A percentile compares a stretch with the other conserved stretches of the same genome.
phyloP scores from a whole-genome alignment of 2,888 invertebrate species.

The Agrochola circellaris region DNA sequence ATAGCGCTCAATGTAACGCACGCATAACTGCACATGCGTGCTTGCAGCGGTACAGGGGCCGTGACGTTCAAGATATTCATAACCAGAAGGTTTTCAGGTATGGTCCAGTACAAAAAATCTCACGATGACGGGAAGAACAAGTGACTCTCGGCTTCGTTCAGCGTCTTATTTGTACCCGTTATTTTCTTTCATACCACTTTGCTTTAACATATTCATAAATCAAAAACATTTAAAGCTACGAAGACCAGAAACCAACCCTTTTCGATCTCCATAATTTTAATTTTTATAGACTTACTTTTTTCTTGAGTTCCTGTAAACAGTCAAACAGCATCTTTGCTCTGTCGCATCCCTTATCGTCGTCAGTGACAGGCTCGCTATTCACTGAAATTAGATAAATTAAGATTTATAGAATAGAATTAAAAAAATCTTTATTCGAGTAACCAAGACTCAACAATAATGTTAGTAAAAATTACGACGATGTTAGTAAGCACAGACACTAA shows the following conservation, averaged over 20 bases:
- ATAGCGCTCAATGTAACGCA: too few relatives aligned
- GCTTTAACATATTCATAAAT: background rate
- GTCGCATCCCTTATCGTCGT: constrained; percentile 76
- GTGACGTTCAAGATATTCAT: background rate
- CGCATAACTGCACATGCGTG: background rate
- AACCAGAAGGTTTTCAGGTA: background rate
- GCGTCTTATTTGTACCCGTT: too few relatives aligned
- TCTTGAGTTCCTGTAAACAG: constrained; percentile 61
- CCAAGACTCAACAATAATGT: too few relatives aligned
- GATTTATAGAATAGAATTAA: background rate
- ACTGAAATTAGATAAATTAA: constrained; percentile 69
- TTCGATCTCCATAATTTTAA: background rate
- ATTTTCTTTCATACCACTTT: background rate
- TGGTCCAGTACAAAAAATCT: too few relatives aligned
- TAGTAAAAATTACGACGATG: too few relatives aligned
- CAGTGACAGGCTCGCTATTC: constrained; percentile 74
- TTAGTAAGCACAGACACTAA: too few relatives aligned
- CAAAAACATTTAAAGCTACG: background rate
- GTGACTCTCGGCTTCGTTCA: too few relatives aligned
- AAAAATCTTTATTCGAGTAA: too few relatives aligned
- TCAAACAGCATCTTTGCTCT: constrained; percentile 72
- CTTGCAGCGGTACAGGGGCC: too few relatives aligned
- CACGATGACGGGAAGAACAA: too few relatives aligned
- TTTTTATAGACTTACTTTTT: constrained; percentile 36
- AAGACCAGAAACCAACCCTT: background rate